Base-by-base conservation (phyloP, 2,113 vertebrate genomes). In the Nyctereutes procyonoides region DNA sequence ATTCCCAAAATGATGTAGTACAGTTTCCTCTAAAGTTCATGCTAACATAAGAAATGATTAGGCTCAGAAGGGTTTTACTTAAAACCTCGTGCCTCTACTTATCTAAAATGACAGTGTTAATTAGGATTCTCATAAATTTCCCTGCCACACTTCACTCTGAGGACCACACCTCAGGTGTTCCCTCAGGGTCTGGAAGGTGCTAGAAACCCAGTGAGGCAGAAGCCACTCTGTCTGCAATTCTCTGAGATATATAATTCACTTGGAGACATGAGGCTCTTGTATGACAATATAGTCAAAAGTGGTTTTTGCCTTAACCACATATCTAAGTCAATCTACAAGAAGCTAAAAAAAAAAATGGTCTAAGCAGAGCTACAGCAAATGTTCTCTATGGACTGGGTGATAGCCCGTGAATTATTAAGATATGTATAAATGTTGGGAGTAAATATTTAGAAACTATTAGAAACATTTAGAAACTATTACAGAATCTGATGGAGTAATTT, bases 1-100 rank as follows among this genome's bases (percentile, higher is more conserved):
- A 74, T 83, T 96, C 91, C 30, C 79, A 93, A 53, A 88, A 79
- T 51, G 88, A 90, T 32, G 94, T 92, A 84, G 92, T 92, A 48
- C 6, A 28, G 22, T 95, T 86, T 87, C 55, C 55, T 95, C 65
- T 85, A 55, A 93, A 94, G 89, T 90, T 55, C 38, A 8, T 55
- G 53, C 32, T 87, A 62, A 96, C 86, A 69, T 56, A 65, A 35
- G 38, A 84, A 95, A 93, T 91, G 71, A 95, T 86, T 85, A 77
- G 84, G 38, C 28, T 82, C 15, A 17, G 60, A 90, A 94, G 63
- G 11, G 55, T 85, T 93, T 94, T 63, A 73, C 48, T 69, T 79
- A 77, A 93, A 95, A 88, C 12, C 38, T 53, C 53, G 5, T 53
- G 24, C 90, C 32, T 92, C 56, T 76, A 28, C 28, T 84, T 94